Percentiles rank a stretch among this genome's conserved stretches.
These are phyloP conservation scores for Holcopasites calliopsidis DNA, from an alignment of 1,140 invertebrate species.

Conservation along the genomic window DNA sequence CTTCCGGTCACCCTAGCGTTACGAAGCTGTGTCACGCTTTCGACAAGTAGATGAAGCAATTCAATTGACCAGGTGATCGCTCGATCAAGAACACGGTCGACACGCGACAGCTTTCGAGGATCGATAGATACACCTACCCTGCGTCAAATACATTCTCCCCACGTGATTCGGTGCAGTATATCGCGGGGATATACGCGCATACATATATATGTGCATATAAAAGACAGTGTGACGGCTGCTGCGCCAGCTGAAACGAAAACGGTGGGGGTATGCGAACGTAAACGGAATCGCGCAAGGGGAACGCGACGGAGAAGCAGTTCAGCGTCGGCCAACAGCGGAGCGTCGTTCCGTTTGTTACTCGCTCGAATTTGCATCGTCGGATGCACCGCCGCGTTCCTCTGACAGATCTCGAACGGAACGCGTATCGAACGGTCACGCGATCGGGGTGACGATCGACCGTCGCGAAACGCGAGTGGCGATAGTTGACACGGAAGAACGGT, in stretches of 20 bases:
- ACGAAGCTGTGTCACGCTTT: background rate
- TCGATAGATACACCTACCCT: conserved; percentile 13
- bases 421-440: background rate
- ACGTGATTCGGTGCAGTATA: conserved; percentile 36
- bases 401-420: background rate
- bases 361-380: background rate
- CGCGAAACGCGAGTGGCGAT: too few species aligned
- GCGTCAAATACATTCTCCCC: conserved; percentile 32
- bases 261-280: conserved; percentile 31
- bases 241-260: conserved; percentile 41
- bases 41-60: background rate
- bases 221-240: conserved; percentile 37
- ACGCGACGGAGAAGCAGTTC: conserved; percentile 20
- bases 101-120: background rate
- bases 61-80: background rate
- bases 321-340: conserved; percentile 10
- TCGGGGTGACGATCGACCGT: background rate
- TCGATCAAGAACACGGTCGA: background rate
- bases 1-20: too few species aligned
- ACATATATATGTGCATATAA: too few species aligned
- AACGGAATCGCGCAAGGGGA: conserved; percentile 22
- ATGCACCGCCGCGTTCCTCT: background rate
- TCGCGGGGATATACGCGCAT: background rate
- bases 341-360: background rate
- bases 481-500: background rate